Evolutionary conservation across 2,797 vertebrate genomes (phyloP).

Genomic region (Microtus californicus): DNA sequence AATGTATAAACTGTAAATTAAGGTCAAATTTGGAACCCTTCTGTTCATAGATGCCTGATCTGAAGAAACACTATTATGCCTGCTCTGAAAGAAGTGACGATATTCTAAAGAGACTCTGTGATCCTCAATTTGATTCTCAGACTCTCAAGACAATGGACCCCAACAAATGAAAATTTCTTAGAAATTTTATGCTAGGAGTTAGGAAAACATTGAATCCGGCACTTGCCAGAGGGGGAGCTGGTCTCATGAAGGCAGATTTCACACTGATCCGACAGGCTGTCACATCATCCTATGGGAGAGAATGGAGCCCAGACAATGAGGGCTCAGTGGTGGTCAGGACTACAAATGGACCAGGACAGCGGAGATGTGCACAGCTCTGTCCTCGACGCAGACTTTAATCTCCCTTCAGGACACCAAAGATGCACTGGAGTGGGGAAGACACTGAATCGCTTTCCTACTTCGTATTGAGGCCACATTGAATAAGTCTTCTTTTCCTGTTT

Average conservation of each 20-base stretch:
- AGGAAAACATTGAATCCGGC: neutral
- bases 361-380: neutral
- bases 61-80: neutral
- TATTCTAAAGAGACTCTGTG: too few relatives aligned
- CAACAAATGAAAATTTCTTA: neutral
- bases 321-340: too few relatives aligned
- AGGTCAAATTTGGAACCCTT: neutral
- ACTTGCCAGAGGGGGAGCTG: neutral
- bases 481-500: neutral
- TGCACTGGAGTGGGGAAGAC: neutral
- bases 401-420: neutral
- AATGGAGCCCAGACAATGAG: neutral
- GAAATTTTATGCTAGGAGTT: neutral
- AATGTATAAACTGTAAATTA: neutral
- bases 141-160: neutral
- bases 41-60: neutral
- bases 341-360: neutral
- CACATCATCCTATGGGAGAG: neutral
- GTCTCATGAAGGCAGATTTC: neutral
- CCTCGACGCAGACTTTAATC: too few relatives aligned
- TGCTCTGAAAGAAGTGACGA: neutral
- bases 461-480: neutral
- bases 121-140: neutral
- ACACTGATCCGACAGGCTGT: neutral
- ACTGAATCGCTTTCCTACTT: neutral